A percentile compares a stretch with the other conserved stretches of the same genome.
phyloP scores from a whole-genome alignment of 1,140 invertebrate species.

The Hycleus phaleratus region DNA sequence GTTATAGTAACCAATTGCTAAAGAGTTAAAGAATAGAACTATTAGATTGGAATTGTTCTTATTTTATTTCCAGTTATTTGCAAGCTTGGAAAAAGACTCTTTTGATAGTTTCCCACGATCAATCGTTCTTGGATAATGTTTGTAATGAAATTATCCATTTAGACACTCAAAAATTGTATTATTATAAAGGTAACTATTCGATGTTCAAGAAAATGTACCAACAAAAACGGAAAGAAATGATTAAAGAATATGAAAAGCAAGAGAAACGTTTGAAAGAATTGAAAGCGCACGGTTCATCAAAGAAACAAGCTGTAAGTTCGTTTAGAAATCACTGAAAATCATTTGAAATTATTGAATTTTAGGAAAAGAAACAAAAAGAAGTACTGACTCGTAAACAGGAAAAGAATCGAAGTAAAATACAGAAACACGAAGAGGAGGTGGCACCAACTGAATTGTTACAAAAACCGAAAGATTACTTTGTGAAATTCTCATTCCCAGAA shows the following conservation, averaged over 20 bases:
- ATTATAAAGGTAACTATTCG: conserved; percentile 97
- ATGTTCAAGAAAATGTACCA: conserved; percentile 99
- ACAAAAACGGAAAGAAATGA: conserved; percentile 89
- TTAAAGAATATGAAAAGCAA: conserved; percentile 98
- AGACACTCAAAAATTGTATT: conserved; percentile 88
- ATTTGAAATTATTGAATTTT: too few relatives aligned
- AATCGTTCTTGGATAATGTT: conserved; percentile 98
- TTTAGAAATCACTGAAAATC: too few relatives aligned
- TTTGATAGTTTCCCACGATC: conserved; percentile 96
- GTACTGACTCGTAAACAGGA: conserved; percentile 88
- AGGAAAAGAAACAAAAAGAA: conserved; percentile 84
- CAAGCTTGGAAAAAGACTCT: conserved; percentile 98
- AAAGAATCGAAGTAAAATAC: conserved; percentile 74
- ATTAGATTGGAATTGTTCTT: neutral
- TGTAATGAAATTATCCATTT: conserved; percentile 98
- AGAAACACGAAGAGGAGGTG: conserved; percentile 73
- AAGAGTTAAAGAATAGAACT: too few relatives aligned
- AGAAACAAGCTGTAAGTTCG: conserved; percentile 69
- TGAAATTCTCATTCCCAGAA: conserved; percentile 96
- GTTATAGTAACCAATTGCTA: too few relatives aligned
- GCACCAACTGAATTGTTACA: conserved; percentile 75
- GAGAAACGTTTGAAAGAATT: conserved; percentile 90
- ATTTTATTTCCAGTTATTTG: conserved; percentile 61
- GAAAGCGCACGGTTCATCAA: conserved; percentile 91
- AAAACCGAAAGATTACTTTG: conserved; percentile 87